Conservation (phyloP, 2,888 invertebrate species). For the Ormyrus rosae region DNA sequence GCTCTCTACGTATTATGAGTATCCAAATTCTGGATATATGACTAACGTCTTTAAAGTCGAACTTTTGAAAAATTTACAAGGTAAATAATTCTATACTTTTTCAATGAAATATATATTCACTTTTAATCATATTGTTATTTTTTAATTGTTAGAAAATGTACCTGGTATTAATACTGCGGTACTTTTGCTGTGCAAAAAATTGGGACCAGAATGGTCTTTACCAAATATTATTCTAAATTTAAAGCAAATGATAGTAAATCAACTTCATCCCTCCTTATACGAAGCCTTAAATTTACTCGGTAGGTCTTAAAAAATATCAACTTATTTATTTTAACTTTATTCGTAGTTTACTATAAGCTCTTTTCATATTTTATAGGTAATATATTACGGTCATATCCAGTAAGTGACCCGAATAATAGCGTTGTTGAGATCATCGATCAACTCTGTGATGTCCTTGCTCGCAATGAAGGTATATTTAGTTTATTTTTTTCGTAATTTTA, state of each 20-base stretch:
- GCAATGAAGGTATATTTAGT: slow-evolving; percentile 62
- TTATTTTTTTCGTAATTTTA: slow-evolving; percentile 20
- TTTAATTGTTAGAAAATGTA: slow-evolving; percentile 60
- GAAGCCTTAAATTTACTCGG: slow-evolving; percentile 68
- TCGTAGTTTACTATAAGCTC: slow-evolving; percentile 8
- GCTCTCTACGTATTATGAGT: slow-evolving; percentile 72
- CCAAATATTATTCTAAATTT: slow-evolving; percentile 70
- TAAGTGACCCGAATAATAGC: slow-evolving; percentile 57
- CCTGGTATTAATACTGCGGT: slow-evolving; percentile 66
- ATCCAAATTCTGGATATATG: slow-evolving; percentile 68
- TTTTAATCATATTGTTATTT: slow-evolving; percentile 32
- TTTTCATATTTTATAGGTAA: slow-evolving; percentile 61
- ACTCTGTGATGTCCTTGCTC: slow-evolving; percentile 64
- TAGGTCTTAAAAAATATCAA: slow-evolving; percentile 54
- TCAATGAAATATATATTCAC: slow-evolving; percentile 21
- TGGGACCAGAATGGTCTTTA: slow-evolving; percentile 72
- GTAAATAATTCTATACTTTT: slow-evolving; percentile 64
- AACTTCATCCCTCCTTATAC: slow-evolving; percentile 61
- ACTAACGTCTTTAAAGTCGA: slow-evolving; percentile 63
- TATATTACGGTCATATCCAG: slow-evolving; percentile 66
- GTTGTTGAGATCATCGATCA: slow-evolving; percentile 64
- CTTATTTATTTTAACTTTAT: slow-evolving; percentile 23
- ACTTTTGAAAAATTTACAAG: slow-evolving; percentile 69
- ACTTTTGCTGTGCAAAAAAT: slow-evolving; percentile 73
- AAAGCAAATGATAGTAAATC: slow-evolving; percentile 65